These are phyloP conservation scores for Aphelinus atriplicis DNA, from an alignment of 1,140 invertebrate genomes.

Conservation along the genomic window DNA sequence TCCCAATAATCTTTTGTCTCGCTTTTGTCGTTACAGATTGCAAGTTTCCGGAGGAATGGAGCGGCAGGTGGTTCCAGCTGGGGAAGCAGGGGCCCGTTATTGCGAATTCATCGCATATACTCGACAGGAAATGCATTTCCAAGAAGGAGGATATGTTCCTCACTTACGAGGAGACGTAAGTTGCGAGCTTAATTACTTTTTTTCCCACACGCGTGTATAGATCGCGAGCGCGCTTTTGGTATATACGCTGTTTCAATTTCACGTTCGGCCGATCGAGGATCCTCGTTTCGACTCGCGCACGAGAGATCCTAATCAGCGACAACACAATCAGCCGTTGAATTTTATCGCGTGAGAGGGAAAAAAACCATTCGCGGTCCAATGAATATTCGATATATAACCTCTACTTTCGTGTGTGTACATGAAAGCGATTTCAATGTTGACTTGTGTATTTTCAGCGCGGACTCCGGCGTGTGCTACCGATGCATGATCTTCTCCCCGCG, in stretches of 20 bases:
- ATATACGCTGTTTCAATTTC: too few relatives aligned
- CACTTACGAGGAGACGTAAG: conserved; percentile 60
- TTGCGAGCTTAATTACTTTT: conserved; percentile 14
- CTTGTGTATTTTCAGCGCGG: conserved; percentile 40
- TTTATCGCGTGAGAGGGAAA: too few relatives aligned
- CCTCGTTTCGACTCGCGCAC: too few relatives aligned
- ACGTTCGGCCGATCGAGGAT: too few relatives aligned
- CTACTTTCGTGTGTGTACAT: too few relatives aligned
- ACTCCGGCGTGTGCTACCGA: conserved; percentile 67
- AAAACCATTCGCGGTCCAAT: too few relatives aligned
- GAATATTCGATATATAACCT: too few relatives aligned
- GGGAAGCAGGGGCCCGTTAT: conserved; percentile 58
- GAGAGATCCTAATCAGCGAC: too few relatives aligned
- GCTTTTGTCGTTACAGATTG: conserved; percentile 57
- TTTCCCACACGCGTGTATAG: too few relatives aligned
- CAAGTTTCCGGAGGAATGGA: conserved; percentile 65
- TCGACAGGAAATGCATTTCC: conserved; percentile 63
- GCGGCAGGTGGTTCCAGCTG: conserved; percentile 68
- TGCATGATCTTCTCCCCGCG: conserved; percentile 73
- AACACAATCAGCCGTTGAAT: too few relatives aligned
- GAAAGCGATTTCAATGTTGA: conserved; percentile 9
- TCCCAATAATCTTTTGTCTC: too few relatives aligned
- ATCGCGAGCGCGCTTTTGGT: too few relatives aligned
- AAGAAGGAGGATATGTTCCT: conserved; percentile 64
- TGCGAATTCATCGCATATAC: conserved; percentile 63